Base-by-base conservation (phyloP, 2,888 invertebrate species). In the Boloria euphrosyne region DNA sequence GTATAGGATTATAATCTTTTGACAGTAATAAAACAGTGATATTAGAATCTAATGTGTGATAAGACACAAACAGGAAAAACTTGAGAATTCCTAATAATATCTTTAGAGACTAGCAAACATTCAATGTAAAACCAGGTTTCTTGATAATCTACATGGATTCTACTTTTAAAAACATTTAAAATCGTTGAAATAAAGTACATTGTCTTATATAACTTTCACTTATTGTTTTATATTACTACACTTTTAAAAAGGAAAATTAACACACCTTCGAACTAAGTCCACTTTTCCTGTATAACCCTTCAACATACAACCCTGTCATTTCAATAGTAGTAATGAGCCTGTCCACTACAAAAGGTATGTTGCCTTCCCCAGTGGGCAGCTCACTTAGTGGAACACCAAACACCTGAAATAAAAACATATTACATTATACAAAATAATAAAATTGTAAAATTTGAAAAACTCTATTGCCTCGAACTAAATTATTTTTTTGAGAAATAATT, bases 281-380 rank as follows among this genome's bases (percentile, higher is more conserved):
- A 73, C 97, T 96, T 83, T 98, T 98, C 58, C 98, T 93, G 84
- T 99, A 98, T 69, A 99, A 93, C 1, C 98, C 98, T 81, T 98
- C 98, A 0, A 97, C 96, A 85, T 98, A 98, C 52, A 98, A 92
- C 10, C 98, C 98, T 73, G 96, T 95, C 93, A 97, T 94, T 89
- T 99, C 98, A 76, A 99, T 97, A 44, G 96, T 96, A 46, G 96
- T 96, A 74, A 98, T 96, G 58, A 99, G 93, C 71, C 96, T 93
- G 82, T 98, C 98, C 47, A 98, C 95, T 10, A 98, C 95, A n/a
- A 95, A 87, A 0, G 98, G 98, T 71, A 98, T 96, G 82, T 96
- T 96, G 72, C 94, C 94, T 69, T 96, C 96, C 27, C 95, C 95
- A 3, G 95, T 94, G 54, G 95, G 94, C 65, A 98, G 84, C 71